Evolutionary conservation across 2,113 vertebrate genomes (phyloP).

Genomic region (Peucedramus taeniatus): DNA sequence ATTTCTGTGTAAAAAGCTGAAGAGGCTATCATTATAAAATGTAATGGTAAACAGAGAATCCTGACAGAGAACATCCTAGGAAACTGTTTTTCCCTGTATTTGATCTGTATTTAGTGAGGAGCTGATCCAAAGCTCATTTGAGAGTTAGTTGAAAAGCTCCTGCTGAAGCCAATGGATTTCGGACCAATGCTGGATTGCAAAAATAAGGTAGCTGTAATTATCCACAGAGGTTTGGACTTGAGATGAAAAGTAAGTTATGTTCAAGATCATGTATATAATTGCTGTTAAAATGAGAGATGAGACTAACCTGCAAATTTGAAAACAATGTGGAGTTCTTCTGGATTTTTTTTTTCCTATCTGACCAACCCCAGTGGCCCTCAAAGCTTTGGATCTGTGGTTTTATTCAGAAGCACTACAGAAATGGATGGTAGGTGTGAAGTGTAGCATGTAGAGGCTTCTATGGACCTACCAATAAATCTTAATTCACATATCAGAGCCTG

Average conservation of each 20-base stretch:
- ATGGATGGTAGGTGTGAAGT: not conserved
- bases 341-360: not conserved
- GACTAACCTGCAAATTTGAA: not conserved
- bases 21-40: not conserved
- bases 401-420: not conserved
- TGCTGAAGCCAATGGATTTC: not conserved
- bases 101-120: not conserved
- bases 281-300: not conserved
- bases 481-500: not conserved
- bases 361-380: not conserved
- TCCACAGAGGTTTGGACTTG: not conserved
- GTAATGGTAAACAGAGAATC: conserved; percentile 24
- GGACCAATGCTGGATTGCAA: not conserved
- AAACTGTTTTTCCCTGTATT: not conserved
- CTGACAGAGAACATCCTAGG: not conserved
- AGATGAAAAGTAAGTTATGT: not conserved
- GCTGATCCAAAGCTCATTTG: not conserved
- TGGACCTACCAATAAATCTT: not conserved
- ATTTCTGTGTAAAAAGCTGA: not conserved
- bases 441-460: not conserved
- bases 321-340: not conserved
- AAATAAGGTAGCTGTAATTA: not conserved
- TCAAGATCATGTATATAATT: not conserved
- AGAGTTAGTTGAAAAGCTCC: conserved; percentile 2
- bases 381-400: not conserved